Conservation (phyloP, 2,888 invertebrate genomes). For the Spodoptera exigua region DNA sequence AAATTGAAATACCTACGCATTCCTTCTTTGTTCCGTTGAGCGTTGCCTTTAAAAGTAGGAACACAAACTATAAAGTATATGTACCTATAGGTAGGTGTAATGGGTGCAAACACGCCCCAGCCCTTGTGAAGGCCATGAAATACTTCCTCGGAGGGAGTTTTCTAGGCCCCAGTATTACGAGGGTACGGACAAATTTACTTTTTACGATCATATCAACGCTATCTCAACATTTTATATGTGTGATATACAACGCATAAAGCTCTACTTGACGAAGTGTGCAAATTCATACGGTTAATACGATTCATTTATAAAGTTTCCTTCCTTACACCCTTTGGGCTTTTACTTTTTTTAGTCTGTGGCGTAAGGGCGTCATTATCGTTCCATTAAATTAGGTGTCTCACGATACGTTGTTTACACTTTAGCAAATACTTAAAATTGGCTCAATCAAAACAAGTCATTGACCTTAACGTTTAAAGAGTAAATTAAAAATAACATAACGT, state of each 20-base stretch:
- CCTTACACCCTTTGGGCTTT: neutral
- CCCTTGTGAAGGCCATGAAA: conserved; percentile 61
- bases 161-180: conserved; percentile 56
- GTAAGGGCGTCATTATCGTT: too few species aligned
- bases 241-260: conserved; percentile 22
- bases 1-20: conserved; percentile 4
- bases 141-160: conserved; percentile 54
- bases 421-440: too few species aligned
- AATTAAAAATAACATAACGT: too few species aligned
- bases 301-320: conserved; percentile 1
- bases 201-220: conserved; percentile 63
- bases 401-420: too few species aligned
- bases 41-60: neutral
- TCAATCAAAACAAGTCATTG: too few species aligned
- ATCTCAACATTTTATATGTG: conserved; percentile 56
- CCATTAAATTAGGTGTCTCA: too few species aligned
- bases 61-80: conserved; percentile 18
- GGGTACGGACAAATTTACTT: conserved; percentile 63
- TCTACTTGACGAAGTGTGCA: conserved; percentile 15
- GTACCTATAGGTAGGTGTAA: conserved; percentile 44
- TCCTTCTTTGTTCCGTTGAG: conserved; percentile 1
- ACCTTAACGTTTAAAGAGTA: too few species aligned
- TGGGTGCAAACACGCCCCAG: conserved; percentile 56
- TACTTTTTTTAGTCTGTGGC: neutral
- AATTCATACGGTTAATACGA: conserved; percentile 25